Conservation (phyloP, 2,797 vertebrate species). For the Trematomus bernacchii region DNA sequence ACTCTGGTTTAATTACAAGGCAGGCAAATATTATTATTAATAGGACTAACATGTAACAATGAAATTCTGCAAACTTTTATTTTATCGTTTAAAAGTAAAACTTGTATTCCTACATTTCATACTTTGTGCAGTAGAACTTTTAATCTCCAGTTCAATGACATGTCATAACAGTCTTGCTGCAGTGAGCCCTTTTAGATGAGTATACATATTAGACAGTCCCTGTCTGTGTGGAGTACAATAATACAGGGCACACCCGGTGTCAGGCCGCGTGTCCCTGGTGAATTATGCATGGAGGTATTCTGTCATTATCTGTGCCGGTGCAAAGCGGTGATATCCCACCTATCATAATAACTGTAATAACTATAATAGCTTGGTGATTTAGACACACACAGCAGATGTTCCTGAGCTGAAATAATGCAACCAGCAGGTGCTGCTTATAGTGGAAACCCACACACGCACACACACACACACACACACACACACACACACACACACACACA, state of each 20-base stretch:
- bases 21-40: neutral
- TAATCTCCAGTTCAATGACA: constrained; percentile 52
- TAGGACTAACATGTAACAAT: no score
- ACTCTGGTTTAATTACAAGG: neutral
- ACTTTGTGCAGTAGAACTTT: constrained; percentile 29
- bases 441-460: constrained; percentile 8
- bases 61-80: neutral
- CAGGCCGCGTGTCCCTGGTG: constrained; percentile 66
- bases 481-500: no score
- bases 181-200: constrained; percentile 56
- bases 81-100: constrained; percentile 15
- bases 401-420: constrained; percentile 41
- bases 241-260: constrained; percentile 59
- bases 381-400: constrained; percentile 69
- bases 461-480: neutral
- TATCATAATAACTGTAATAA: constrained; percentile 76
- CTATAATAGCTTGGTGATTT: constrained; percentile 73
- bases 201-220: constrained; percentile 56
- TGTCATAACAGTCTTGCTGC: constrained; percentile 43
- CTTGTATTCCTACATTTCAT: constrained; percentile 27
- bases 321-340: constrained; percentile 67
- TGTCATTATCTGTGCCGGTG: constrained; percentile 72
- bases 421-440: constrained; percentile 44
- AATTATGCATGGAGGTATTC: constrained; percentile 75
- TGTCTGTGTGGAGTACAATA: constrained; percentile 58